phyloP scores from a whole-genome alignment of 2,888 invertebrate genomes.

The Oscheius onirici region DNA sequence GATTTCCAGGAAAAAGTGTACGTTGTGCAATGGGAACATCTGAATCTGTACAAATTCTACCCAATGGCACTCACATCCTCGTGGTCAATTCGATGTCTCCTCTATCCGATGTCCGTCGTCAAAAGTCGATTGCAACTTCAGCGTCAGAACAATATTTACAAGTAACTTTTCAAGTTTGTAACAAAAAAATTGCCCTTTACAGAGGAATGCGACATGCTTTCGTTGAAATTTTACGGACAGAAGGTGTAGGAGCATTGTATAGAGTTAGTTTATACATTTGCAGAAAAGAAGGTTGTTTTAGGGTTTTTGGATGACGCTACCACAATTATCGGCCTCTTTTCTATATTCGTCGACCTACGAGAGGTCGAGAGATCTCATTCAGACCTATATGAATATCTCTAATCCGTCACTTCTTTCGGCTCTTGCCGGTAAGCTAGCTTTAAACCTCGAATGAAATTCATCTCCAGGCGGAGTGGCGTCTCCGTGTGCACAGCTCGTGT shows the following conservation, averaged over 20 bases:
- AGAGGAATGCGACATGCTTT: slow-evolving; percentile 65
- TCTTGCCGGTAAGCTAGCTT: slow-evolving; percentile 42
- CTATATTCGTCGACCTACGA: slow-evolving; percentile 68
- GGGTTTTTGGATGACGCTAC: slow-evolving; percentile 71
- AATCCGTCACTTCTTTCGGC: slow-evolving; percentile 58
- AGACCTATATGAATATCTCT: slow-evolving; percentile 51
- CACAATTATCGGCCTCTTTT: slow-evolving; percentile 68
- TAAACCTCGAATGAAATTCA: background rate
- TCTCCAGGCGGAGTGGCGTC: slow-evolving; percentile 58
- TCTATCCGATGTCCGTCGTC: slow-evolving; percentile 67
- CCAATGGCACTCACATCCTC: slow-evolving; percentile 59
- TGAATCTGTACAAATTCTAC: slow-evolving; percentile 66
- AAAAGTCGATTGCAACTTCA: slow-evolving; percentile 66
- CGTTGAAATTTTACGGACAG: slow-evolving; percentile 60
- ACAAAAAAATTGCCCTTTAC: background rate
- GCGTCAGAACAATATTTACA: slow-evolving; percentile 67
- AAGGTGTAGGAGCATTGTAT: slow-evolving; percentile 66
- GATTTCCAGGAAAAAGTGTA: slow-evolving; percentile 47
- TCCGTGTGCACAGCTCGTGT: slow-evolving; percentile 63
- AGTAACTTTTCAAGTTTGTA: background rate
- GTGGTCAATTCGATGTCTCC: slow-evolving; percentile 58
- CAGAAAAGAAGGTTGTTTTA: slow-evolving; percentile 44
- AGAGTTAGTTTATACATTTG: slow-evolving; percentile 46
- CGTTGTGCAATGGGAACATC: slow-evolving; percentile 69
- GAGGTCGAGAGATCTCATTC: slow-evolving; percentile 61